phyloP scores from a whole-genome alignment of 2,888 invertebrate genomes.

The Perizoma affinitatum region DNA sequence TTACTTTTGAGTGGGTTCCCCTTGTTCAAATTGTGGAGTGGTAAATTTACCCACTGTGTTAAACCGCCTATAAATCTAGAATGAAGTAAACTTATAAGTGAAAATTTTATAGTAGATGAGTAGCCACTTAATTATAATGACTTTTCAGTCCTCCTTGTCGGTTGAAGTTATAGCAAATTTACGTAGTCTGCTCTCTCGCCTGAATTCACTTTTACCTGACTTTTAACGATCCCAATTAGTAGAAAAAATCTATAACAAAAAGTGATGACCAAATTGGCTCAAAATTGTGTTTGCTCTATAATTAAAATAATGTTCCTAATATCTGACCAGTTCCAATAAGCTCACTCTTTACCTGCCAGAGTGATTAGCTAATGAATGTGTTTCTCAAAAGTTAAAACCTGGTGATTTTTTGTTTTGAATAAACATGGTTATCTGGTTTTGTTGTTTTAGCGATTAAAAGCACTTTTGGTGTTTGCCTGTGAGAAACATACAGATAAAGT shows the following conservation, averaged over 20 bases:
- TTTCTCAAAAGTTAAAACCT: slow-evolving; percentile 38
- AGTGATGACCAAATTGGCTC: slow-evolving; percentile 52
- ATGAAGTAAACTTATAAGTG: no score
- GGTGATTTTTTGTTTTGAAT: slow-evolving; percentile 40
- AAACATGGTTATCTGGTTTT: slow-evolving; percentile 46
- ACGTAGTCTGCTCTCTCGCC: neutral
- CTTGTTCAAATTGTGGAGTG: neutral
- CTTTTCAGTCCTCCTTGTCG: no score
- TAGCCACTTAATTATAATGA: no score
- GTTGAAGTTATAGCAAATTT: neutral
- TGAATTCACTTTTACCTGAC: slow-evolving; percentile 17
- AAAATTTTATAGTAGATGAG: no score
- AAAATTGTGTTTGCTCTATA: slow-evolving; percentile 70
- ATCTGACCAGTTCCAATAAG: slow-evolving; percentile 67
- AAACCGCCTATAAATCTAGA: no score
- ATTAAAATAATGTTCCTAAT: slow-evolving; percentile 78
- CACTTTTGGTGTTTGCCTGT: slow-evolving; percentile 62
- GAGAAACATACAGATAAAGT: slow-evolving; percentile 56
- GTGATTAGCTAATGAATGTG: slow-evolving; percentile 70
- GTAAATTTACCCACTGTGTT: no score
- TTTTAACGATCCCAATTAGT: slow-evolving; percentile 24
- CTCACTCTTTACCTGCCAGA: slow-evolving; percentile 64
- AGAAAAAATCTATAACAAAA: slow-evolving; percentile 23
- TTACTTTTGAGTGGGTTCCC: neutral
- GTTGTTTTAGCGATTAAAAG: slow-evolving; percentile 67